phyloP scores from a whole-genome alignment of 2,888 invertebrate species.

The Megalurothrips usitatus region DNA sequence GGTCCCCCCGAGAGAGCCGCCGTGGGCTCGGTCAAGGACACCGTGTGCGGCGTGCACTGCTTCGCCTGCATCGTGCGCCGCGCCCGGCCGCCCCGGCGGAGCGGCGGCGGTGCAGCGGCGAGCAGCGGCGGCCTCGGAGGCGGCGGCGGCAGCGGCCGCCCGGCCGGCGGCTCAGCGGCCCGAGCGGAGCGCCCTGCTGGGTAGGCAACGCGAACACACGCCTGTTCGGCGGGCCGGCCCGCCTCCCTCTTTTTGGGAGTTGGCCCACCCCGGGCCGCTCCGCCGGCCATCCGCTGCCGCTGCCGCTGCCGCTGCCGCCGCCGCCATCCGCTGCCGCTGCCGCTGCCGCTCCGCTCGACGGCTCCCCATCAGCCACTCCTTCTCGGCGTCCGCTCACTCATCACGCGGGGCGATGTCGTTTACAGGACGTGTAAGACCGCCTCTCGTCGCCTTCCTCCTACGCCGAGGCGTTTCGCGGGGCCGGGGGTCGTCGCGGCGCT shows the following conservation, averaged over 20 bases:
- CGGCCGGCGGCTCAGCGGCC: neutral
- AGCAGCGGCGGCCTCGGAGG: neutral
- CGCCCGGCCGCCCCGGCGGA: no score
- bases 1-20: neutral
- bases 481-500: no score
- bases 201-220: constrained; percentile 8
- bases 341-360: neutral
- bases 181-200: constrained; percentile 9
- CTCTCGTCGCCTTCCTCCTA: no score
- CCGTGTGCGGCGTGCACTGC: neutral
- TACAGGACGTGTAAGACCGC: no score
- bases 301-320: no score
- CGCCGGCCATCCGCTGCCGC: neutral
- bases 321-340: neutral
- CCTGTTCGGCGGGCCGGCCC: neutral
- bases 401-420: no score
- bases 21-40: neutral
- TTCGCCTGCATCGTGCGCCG: neutral
- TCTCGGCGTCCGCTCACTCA: no score
- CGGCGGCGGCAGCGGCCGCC: neutral
- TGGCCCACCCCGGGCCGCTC: constrained; percentile 6
- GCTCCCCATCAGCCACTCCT: neutral
- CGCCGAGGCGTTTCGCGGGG: no score
- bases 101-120: neutral
- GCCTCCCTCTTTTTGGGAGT: constrained; percentile 5